phyloP scores from a whole-genome alignment of 2,113 vertebrate species.

The Oreochromis niloticus region DNA sequence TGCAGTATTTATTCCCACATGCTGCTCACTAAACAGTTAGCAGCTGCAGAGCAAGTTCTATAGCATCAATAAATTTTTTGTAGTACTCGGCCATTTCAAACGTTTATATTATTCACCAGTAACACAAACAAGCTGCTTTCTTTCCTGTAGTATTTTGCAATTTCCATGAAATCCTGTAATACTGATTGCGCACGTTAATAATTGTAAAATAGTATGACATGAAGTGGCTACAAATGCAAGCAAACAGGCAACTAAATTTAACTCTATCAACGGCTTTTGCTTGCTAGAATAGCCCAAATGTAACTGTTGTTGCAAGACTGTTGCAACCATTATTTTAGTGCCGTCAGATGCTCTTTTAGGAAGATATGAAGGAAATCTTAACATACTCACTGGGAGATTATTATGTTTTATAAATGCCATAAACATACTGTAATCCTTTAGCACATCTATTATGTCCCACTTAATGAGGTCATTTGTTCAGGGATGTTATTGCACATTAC shows the following conservation, averaged over 20 bases:
- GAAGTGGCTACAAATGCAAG: background rate
- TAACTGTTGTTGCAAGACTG: background rate
- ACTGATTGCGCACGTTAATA: background rate
- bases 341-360: background rate
- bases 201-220: background rate
- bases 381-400: background rate
- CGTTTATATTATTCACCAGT: slow-evolving; percentile 14
- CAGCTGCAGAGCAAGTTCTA: slow-evolving; percentile 22
- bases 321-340: background rate
- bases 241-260: background rate
- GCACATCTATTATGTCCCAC: background rate
- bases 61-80: slow-evolving; percentile 9
- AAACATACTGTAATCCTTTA: background rate
- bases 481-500: background rate
- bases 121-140: background rate
- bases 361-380: background rate
- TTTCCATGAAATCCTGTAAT: background rate
- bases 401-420: background rate
- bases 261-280: background rate
- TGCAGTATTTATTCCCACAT: background rate
- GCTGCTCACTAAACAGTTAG: background rate
- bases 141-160: background rate
- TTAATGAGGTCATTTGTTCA: background rate
- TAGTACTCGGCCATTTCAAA: background rate
- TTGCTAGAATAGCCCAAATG: background rate